Evolutionary conservation across 2,888 invertebrate species (phyloP), one percentile per base, ranked within the genome.

Genomic region (Anodontia alba): DNA sequence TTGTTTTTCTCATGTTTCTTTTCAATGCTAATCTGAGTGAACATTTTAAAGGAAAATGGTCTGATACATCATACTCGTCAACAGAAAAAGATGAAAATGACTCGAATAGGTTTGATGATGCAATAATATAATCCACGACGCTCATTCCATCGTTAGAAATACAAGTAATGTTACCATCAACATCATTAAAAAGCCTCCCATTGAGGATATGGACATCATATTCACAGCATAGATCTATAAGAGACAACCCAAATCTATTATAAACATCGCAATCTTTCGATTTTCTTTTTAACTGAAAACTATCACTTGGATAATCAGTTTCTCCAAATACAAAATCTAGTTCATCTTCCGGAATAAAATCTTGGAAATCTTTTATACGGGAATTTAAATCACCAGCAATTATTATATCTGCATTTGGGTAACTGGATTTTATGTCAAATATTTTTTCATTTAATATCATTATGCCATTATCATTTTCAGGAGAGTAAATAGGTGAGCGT

Each of bases 321-420:
- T 66, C 51, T 46, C 57, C 46, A 57, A 74, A 73, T n/a, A 77
- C 38, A 62, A 66, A 51, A 36, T 74, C 70, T 2, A 77, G 31
- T 33, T 70, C 66, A 46, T 81, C 77, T 26, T 77, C 49, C 7
- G 70, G 76, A 38, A 75, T 75, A 23, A 36, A 81, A 33, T 77
- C 73, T n/a, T 26, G 42, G 20, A 81, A 26, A 31, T 77, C 51
- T 69, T 73, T 73, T 17, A 62, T 69, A 15, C 81, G 36, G 17
- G 81, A 73, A 38, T 77, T 81, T 23, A 81, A 26, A 36, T 81
- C 76, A 8, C 81, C 81, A 31, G 70, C 73, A n/a, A 81, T 68
- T 1, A 77, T n/a, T 29, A 81, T 31, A 26, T 68, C 31, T 20
- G 72, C 68, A 31, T 75, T 46, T 1, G 33, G 31, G 42, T 73